Conservation (phyloP, 2,888 invertebrate genomes). For the Periphyllus acericola region DNA sequence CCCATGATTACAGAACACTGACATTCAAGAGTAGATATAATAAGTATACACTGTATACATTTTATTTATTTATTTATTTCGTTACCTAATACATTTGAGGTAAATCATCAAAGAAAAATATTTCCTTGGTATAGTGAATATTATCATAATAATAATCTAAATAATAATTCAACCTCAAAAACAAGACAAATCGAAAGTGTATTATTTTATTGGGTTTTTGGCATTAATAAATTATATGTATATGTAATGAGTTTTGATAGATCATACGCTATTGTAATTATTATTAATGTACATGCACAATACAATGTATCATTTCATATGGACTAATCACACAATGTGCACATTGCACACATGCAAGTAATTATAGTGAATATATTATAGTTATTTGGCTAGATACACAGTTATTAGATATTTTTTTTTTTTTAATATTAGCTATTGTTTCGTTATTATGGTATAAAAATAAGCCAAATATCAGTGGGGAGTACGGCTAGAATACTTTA, state of each 20-base stretch:
- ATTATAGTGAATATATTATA: not conserved
- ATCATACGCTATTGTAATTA: not conserved
- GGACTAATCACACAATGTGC: not conserved
- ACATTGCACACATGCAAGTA: not conserved
- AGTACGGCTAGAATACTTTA: not conserved
- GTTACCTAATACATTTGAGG: conserved; percentile 19
- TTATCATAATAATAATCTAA: not conserved
- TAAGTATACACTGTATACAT: not conserved
- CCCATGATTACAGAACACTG: not conserved
- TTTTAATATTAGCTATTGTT: not conserved
- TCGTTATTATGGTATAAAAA: not conserved
- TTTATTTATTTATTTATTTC: not conserved
- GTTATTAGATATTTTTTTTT: not conserved
- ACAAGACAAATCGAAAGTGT: not conserved
- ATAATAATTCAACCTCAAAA: not conserved
- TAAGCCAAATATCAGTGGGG: not conserved
- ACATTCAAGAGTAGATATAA: not conserved
- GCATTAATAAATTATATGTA: too few relatives aligned
- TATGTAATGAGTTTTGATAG: too few relatives aligned
- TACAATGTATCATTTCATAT: not conserved
- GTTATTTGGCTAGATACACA: not conserved
- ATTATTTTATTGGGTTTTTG: not conserved
- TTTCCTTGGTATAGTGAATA: not conserved
- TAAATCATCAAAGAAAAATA: conserved; percentile 26
- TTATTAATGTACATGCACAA: not conserved